Evolutionary conservation across 1,140 invertebrate species (phyloP).

Genomic region (Rhyzopertha dominica): DNA sequence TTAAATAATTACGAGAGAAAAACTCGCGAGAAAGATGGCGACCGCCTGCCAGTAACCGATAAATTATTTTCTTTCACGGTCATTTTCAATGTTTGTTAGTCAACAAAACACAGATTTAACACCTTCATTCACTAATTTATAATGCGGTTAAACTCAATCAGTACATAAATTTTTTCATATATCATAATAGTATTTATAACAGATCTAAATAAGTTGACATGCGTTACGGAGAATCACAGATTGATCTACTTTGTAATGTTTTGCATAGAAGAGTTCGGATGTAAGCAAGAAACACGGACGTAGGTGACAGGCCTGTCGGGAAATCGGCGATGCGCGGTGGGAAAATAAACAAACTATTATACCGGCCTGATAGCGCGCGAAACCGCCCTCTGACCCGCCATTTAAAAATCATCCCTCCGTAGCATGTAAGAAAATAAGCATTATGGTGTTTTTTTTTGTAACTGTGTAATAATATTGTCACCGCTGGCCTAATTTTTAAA

Average conservation of each 20-base stretch:
- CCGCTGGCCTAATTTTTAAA: too few relatives aligned
- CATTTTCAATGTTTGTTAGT: constrained; percentile 42
- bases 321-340: constrained; percentile 41
- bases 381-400: constrained; percentile 32
- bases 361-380: constrained; percentile 37
- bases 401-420: not conserved
- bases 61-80: constrained; percentile 52
- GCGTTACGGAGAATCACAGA: constrained; percentile 39
- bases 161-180: too few relatives aligned
- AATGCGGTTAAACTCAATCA: too few relatives aligned
- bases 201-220: constrained; percentile 34
- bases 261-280: constrained; percentile 41
- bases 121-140: constrained; percentile 24
- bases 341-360: constrained; percentile 47
- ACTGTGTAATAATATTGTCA: too few relatives aligned
- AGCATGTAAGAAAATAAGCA: too few relatives aligned
- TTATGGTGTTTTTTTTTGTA: too few relatives aligned
- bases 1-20: constrained; percentile 45
- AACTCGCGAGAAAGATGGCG: constrained; percentile 55
- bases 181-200: too few relatives aligned
- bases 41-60: constrained; percentile 51
- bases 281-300: constrained; percentile 37
- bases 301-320: constrained; percentile 41
- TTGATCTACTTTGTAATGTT: constrained; percentile 46
- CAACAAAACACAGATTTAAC: constrained; percentile 41